Evolutionary conservation across 2,797 vertebrate genomes (phyloP), one percentile per base, ranked within the genome.

Genomic region (Artibeus jamaicensis): DNA sequence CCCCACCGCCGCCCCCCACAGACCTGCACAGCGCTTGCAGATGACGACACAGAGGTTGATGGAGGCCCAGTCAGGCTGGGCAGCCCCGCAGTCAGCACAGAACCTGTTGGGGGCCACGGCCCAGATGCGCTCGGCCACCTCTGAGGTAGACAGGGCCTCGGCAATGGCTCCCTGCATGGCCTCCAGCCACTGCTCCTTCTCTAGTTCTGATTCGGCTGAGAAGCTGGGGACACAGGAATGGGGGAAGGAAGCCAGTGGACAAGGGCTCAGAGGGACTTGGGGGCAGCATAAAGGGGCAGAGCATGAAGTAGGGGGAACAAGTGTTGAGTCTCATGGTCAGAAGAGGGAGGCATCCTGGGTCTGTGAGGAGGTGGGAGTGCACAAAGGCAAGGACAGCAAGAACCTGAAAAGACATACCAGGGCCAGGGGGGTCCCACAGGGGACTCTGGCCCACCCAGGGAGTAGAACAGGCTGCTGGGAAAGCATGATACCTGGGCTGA

Each of bases 41-140:
- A 99, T 98, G 97, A 99, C 99, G 6, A 99, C 98, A 2, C 99
- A 99, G 97, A 99, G 98, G 97, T 99, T 99, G 98, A 99, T 99
- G 85, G 99, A 99, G 1, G 99, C 99, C 99, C 99, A 99, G 70
- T 99, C 99, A 0, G 99, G 99, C 39, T 98, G 98, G 9, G 98
- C 85, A 0, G 98, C 97, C 1, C 98, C 97, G 0, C 99, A 99
- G 98, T 99, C 99, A 0, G 99, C 99, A 39, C 99, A 99, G 94
- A 93, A 79, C 71, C 98, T 97, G 98, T 99, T 99, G 93, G 98
- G 97, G 14, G 99, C 99, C 94, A 98, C 98, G 0, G 82, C 96
- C 99, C 99, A 99, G 98, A 99, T 99, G 96, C 89, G 98, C 93
- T 99, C 98, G 0, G 99, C 99, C 89, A 99, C 99, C 97, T 99